phyloP scores from a whole-genome alignment of 2,113 vertebrate species.

The Murina feae region DNA sequence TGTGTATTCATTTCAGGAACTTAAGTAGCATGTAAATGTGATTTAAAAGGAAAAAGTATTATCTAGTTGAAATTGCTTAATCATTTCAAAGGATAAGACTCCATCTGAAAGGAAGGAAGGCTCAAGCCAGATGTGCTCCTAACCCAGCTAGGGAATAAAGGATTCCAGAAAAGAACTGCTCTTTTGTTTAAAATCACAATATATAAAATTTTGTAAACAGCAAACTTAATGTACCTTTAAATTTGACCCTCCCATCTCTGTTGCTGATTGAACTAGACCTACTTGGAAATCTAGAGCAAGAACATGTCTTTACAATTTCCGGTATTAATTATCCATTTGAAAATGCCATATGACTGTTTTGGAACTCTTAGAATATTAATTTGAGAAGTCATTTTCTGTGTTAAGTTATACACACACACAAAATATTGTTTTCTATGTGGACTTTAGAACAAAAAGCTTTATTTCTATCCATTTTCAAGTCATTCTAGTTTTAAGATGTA shows the following conservation, averaged over 20 bases:
- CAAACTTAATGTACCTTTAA: background rate
- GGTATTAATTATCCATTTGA: background rate
- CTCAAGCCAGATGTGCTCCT: background rate
- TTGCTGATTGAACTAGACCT: background rate
- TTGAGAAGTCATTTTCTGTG: background rate
- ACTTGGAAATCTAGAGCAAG: background rate
- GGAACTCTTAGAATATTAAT: background rate
- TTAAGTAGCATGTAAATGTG: background rate
- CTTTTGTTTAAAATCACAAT: background rate
- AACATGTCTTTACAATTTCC: background rate
- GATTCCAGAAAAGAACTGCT: background rate
- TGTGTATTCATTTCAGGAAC: background rate
- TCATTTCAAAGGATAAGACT: background rate
- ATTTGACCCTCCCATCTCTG: background rate
- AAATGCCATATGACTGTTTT: background rate
- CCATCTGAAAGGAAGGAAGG: background rate
- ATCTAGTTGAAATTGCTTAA: background rate
- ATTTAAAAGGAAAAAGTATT: background rate
- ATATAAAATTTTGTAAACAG: background rate
- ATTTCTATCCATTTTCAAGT: background rate
- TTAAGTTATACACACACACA: background rate
- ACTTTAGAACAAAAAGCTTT: background rate
- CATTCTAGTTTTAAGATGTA: background rate
- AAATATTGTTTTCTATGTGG: background rate
- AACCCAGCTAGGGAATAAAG: background rate